Percentiles rank a stretch among this genome's conserved stretches.
Evolutionary conservation across 2,113 vertebrate species (phyloP).

Genomic region (Grammomys dolichurus): DNA sequence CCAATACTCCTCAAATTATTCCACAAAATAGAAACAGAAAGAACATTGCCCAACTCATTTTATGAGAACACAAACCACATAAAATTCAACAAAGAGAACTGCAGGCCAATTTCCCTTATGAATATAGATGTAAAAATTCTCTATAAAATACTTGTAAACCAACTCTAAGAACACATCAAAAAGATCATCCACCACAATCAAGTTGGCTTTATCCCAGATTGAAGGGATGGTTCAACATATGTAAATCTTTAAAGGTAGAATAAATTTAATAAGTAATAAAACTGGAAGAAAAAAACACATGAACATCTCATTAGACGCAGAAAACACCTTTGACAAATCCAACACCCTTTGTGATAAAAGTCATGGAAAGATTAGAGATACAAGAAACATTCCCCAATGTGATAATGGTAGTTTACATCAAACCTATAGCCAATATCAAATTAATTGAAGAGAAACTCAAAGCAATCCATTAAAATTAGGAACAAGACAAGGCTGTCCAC

Average conservation of each 20-base stretch:
- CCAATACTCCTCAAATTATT: background rate
- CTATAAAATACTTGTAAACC: background rate
- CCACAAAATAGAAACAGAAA: background rate
- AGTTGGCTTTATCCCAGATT: background rate
- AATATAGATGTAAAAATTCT: background rate
- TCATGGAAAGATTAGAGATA: background rate
- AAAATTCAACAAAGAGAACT: background rate
- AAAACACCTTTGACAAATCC: background rate
- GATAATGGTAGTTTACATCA: background rate
- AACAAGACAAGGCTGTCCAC: background rate
- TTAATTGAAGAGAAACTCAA: background rate
- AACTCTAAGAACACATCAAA: background rate
- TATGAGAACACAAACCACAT: background rate
- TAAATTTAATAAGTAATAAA: background rate
- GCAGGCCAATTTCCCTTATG: background rate
- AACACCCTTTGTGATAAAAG: background rate
- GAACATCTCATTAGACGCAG: background rate
- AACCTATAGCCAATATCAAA: background rate
- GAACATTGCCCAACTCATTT: background rate
- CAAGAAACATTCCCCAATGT: background rate
- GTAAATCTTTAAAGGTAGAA: background rate
- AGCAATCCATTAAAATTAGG: background rate
- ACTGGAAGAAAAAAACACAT: background rate
- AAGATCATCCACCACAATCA: background rate
- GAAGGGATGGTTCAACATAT: background rate